A percentile compares a stretch with the other conserved stretches of the same genome.
phyloP scores from a whole-genome alignment of 1,140 invertebrate genomes.

The Aphaenogaster floridana region DNA sequence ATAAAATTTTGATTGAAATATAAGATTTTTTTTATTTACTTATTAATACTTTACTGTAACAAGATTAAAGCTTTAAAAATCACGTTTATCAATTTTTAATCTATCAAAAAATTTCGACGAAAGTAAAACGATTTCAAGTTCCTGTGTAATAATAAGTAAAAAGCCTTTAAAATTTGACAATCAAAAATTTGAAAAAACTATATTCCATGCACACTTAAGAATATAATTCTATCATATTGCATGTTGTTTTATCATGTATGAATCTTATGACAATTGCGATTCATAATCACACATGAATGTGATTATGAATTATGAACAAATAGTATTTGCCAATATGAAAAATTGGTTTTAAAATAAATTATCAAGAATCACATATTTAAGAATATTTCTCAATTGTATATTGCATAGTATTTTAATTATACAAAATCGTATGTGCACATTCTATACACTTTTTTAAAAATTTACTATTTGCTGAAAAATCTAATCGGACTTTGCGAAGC shows the following conservation, averaged over 20 bases:
- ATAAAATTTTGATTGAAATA: slow-evolving; percentile 13
- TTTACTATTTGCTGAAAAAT: neutral
- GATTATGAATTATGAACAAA: neutral
- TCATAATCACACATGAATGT: neutral
- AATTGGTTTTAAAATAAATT: neutral
- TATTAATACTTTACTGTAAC: neutral
- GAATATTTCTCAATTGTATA: slow-evolving; percentile 17
- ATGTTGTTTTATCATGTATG: no score
- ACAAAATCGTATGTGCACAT: neutral
- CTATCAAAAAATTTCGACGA: neutral
- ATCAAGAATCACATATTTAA: slow-evolving; percentile 1
- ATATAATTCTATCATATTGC: neutral
- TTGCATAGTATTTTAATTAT: neutral
- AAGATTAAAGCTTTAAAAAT: slow-evolving; percentile 7
- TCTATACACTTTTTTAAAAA: slow-evolving; percentile 1
- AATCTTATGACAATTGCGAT: slow-evolving; percentile 9
- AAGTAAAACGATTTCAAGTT: neutral
- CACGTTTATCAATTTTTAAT: neutral
- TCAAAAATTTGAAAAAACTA: neutral
- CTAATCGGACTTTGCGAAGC: neutral
- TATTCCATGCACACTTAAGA: neutral
- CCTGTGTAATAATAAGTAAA: slow-evolving; percentile 1
- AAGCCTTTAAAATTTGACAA: neutral
- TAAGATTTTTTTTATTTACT: slow-evolving; percentile 30
- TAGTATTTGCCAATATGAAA: neutral